Evolutionary conservation across 2,113 vertebrate genomes (phyloP), one percentile per base, ranked within the genome.

Genomic region (Trematocara macrostoma): DNA sequence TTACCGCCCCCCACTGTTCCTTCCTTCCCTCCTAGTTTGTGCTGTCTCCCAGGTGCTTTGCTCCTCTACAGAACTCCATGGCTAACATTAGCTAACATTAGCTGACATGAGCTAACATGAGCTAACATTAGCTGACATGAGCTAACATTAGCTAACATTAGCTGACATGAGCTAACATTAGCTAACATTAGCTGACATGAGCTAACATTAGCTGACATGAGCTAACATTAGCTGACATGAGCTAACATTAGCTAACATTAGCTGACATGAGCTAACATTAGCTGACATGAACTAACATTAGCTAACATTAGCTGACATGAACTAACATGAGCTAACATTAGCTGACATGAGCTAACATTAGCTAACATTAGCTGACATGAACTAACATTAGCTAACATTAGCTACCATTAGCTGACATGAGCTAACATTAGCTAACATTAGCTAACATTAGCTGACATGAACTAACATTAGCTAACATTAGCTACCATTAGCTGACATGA

Each of bases 281-380:
- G 59, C 31, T 64, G 5, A 23, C 23, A 23, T 23, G 3, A 45
- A 12, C 42, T 45, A 14, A 45, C 40, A 3, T 18, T 4, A 3
- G 49, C 49, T 51, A 1, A 16, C 4, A 0, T 49, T 2, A 16
- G 15, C 47, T n/a, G 5, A 1, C 40, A 6, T 42, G 3, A 8
- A 11, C 52, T 55, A 4, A 55, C 52, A 2, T 56, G 4, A 56
- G 6, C 20, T 53, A 0, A 56, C 11, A 53, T 53, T 0, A 20
- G 12, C 55, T 56, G 4, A 26, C 53, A 55, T 51, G 3, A 51
- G 18, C 49, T 53, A 6, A 53, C 8, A 1, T 55, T 4, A 55
- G 11, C 18, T 20, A 0, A 53, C 10, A 6, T 20, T 0, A 52
- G 49, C 49, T 52, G 1, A 53, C 1, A 0, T 23, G 1, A 56